These are phyloP conservation scores for Drosophila tristis DNA, from an alignment of 1,140 invertebrate genomes.

Conservation along the genomic window DNA sequence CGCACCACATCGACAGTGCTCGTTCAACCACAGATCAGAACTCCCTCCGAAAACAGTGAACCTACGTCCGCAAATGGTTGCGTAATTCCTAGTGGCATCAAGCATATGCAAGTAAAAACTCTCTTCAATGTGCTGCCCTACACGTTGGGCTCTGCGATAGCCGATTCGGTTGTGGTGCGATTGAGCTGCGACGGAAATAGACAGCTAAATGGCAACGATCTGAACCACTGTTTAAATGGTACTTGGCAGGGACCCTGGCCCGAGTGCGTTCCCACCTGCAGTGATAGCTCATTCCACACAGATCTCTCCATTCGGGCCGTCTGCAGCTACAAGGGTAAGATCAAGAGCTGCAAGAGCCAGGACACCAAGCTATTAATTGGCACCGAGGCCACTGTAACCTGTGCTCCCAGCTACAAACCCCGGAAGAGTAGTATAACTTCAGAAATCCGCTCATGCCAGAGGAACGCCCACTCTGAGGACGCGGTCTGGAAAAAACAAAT, in stretches of 20 bases:
- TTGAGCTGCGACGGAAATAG: not conserved
- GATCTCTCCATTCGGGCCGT: slow-evolving; percentile 7
- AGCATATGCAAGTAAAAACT: not conserved
- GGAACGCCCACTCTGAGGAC: fast-evolving
- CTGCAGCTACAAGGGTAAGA: slow-evolving; percentile 1
- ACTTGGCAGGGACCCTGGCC: slow-evolving; percentile 18
- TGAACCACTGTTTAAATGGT: slow-evolving; percentile 31
- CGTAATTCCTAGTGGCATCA: not conserved
- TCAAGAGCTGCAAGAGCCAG: slow-evolving; percentile 11
- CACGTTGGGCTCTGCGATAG: not conserved
- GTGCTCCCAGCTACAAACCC: slow-evolving; percentile 31
- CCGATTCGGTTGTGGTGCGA: slow-evolving; percentile 8
- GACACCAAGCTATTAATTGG: not conserved
- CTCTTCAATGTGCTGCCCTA: slow-evolving; percentile 9
- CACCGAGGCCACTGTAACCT: slow-evolving; percentile 2
- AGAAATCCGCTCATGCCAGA: not conserved
- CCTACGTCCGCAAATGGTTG: not conserved
- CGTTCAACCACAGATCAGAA: not conserved
- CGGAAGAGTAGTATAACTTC: fast-evolving
- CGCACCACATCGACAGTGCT: not conserved
- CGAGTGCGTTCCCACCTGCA: slow-evolving; percentile 20
- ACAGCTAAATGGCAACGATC: not conserved
- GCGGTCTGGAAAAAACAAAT: not conserved
- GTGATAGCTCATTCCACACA: not conserved
- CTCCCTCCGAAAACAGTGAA: too few species aligned